Percentiles rank a stretch among this genome's conserved stretches.
These are phyloP conservation scores for Pseudorasbora parva DNA, from an alignment of 2,113 vertebrate species.

Conservation along the genomic window DNA sequence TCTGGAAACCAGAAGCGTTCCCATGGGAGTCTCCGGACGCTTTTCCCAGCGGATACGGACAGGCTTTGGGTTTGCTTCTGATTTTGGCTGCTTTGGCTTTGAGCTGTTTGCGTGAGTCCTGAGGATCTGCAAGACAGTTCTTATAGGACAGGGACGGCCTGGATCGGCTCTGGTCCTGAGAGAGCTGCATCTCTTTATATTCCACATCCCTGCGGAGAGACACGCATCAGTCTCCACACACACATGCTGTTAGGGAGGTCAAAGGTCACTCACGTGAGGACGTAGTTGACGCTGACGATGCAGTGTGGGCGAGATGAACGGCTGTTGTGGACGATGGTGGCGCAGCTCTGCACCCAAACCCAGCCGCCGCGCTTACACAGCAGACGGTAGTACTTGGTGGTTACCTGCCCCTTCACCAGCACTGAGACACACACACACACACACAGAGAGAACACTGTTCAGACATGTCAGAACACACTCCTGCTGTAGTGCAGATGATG, in stretches of 20 bases:
- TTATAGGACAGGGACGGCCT: conserved; percentile 82
- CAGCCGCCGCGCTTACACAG: conserved; percentile 92
- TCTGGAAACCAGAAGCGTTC: conserved; percentile 62
- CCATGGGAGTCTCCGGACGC: background rate
- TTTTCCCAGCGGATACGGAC: conserved; percentile 86
- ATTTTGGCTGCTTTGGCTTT: conserved; percentile 83
- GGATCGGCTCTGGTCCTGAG: conserved; percentile 84
- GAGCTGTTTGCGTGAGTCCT: conserved; percentile 84
- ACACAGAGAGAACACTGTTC: background rate
- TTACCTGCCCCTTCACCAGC: conserved; percentile 93
- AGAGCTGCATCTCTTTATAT: conserved; percentile 88
- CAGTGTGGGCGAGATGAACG: conserved; percentile 95
- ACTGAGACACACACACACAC: conserved; percentile 72
- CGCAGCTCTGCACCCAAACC: conserved; percentile 96
- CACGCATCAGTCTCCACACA: background rate
- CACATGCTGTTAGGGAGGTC: background rate
- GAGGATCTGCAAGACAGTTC: conserved; percentile 79
- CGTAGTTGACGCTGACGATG: conserved; percentile 97
- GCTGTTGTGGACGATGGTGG: conserved; percentile 94
- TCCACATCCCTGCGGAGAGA: conserved; percentile 84
- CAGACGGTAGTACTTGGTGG: conserved; percentile 92
- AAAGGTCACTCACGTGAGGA: conserved; percentile 89
- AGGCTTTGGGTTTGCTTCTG: conserved; percentile 83
- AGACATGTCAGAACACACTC: too few species aligned
- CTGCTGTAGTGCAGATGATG: too few species aligned